Evolutionary conservation across 2,888 invertebrate species (phyloP).

Genomic region (Andrena haemorrhoa): DNA sequence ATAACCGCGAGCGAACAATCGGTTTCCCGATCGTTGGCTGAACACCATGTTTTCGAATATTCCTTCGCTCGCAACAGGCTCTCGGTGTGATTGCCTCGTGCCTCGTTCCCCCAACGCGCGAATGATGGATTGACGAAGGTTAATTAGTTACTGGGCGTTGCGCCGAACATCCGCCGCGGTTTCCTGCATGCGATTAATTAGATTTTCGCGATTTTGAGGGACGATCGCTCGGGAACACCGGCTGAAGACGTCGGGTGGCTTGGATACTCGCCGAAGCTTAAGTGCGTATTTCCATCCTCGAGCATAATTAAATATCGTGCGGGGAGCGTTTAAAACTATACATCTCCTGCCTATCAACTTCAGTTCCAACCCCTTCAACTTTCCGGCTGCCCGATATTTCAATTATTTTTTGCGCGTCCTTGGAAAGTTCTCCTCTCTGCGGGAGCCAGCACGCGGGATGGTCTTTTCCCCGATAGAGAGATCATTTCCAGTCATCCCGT

Average conservation of each 20-base stretch:
- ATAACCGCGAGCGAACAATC: conserved; percentile 35
- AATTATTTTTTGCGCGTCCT: neutral
- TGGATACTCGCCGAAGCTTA: neutral
- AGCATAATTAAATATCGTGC: neutral
- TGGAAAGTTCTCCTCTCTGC: conserved; percentile 1
- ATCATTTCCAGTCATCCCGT: conserved; percentile 46
- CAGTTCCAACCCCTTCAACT: neutral
- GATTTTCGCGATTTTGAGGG: conserved; percentile 61
- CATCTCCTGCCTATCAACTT: neutral
- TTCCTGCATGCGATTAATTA: conserved; percentile 65
- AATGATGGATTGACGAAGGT: conserved; percentile 65
- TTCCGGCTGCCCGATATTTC: too few species aligned
- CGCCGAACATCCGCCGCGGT: conserved; percentile 61
- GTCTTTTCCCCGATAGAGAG: conserved; percentile 33
- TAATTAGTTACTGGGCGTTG: conserved; percentile 60
- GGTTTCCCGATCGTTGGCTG: conserved; percentile 46
- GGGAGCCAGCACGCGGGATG: neutral
- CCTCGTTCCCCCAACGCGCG: conserved; percentile 40
- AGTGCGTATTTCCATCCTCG: neutral
- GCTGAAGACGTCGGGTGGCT: neutral
- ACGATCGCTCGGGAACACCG: conserved; percentile 24
- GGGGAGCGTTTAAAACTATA: conserved; percentile 3
- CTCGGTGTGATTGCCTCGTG: conserved; percentile 58
- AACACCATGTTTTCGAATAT: conserved; percentile 56
- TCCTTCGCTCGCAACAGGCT: conserved; percentile 52